Conservation (phyloP, 1,140 invertebrate genomes). For the Steinernema feltiae region DNA sequence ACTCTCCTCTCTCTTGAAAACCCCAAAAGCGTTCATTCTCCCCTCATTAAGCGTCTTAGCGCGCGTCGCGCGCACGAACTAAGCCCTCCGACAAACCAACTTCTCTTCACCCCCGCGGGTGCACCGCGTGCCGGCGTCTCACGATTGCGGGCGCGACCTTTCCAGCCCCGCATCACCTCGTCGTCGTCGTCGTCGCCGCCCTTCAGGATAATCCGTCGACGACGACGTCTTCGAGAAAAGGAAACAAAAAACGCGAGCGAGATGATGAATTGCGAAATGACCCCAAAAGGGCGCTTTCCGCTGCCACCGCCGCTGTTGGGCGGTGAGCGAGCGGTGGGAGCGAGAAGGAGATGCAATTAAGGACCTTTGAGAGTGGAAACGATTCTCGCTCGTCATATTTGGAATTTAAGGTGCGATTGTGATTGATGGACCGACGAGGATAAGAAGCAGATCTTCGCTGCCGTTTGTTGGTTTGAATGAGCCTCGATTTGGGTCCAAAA, state of each 20-base stretch:
- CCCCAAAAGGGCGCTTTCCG: constrained; percentile 10
- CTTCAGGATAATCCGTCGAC: not conserved
- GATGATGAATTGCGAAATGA: constrained; percentile 14
- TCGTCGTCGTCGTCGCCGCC: not conserved
- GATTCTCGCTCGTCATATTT: no score
- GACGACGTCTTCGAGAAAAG: not conserved
- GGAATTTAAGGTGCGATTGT: no score
- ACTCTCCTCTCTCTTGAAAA: not conserved
- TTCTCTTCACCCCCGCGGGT: no score
- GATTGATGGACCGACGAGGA: no score
- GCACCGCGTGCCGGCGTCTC: no score
- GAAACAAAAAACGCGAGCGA: not conserved
- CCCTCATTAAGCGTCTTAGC: constrained; percentile 12
- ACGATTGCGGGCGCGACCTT: not conserved
- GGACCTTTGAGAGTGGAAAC: not conserved
- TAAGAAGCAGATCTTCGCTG: no score
- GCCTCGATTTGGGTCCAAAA: no score
- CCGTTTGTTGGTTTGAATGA: no score
- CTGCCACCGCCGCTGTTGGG: no score
- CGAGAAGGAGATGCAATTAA: not conserved
- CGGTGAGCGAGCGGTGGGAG: not conserved
- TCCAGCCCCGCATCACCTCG: not conserved
- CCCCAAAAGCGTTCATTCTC: not conserved
- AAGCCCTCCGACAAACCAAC: not conserved
- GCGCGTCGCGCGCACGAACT: no score